Conservation (phyloP, 1,140 invertebrate species). For the Drepana arcuata region DNA sequence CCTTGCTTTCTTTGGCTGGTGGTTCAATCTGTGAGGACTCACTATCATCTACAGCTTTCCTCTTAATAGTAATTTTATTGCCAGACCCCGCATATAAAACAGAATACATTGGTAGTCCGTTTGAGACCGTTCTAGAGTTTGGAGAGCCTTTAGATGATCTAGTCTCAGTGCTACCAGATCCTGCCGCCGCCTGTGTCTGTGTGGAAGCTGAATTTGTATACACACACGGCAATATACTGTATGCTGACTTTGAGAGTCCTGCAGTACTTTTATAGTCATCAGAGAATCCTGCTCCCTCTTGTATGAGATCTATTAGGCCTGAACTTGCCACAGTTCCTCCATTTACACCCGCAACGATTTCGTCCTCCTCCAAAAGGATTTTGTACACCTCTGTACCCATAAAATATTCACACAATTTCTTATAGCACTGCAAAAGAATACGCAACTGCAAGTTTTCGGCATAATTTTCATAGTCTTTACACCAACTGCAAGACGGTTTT, state of each 20-base stretch:
- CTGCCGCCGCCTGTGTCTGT: constrained; percentile 73
- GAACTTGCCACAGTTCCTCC: constrained; percentile 67
- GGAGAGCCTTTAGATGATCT: constrained; percentile 55
- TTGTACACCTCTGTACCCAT: constrained; percentile 80
- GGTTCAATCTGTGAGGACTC: constrained; percentile 33
- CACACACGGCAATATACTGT: constrained; percentile 81
- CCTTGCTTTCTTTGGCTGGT: constrained; percentile 44
- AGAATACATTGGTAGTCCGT: constrained; percentile 82
- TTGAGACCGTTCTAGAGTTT: constrained; percentile 72
- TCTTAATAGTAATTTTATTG: constrained; percentile 87
- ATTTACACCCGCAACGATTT: constrained; percentile 56
- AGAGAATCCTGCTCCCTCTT: constrained; percentile 84
- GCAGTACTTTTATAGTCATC: constrained; percentile 83
- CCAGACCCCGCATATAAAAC: constrained; percentile 84
- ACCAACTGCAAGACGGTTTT: constrained; percentile 87
- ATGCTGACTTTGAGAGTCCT: constrained; percentile 79
- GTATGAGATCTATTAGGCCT: constrained; percentile 81
- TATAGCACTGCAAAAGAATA: constrained; percentile 89
- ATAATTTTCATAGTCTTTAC: constrained; percentile 87
- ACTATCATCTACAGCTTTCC: constrained; percentile 77
- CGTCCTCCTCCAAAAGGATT: constrained; percentile 73
- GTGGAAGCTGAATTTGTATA: constrained; percentile 80
- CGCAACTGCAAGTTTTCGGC: constrained; percentile 86
- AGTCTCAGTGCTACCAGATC: constrained; percentile 46
- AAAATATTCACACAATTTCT: constrained; percentile 88